Conservation (phyloP, 1,140 invertebrate species). For the Drosophila lacertosa region DNA sequence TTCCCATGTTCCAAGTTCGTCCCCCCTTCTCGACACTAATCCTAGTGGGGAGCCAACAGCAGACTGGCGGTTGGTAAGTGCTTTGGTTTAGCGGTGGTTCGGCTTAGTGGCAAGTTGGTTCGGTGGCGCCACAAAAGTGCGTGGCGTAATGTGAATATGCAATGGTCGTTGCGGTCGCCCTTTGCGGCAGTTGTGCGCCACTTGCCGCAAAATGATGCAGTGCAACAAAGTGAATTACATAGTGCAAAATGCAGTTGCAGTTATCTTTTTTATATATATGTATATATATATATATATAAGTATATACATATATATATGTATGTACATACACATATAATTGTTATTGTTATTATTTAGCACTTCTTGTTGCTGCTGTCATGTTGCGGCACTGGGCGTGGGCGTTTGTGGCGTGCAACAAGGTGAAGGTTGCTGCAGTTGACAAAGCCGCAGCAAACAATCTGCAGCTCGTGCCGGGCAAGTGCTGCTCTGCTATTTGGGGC, state of each 20-base stretch:
- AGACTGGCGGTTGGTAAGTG: neutral
- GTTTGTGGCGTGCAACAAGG: conserved; percentile 64
- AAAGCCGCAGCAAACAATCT: conserved; percentile 61
- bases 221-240: conserved; percentile 33
- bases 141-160: conserved; percentile 73
- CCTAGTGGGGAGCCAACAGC: conserved; percentile 6
- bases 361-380: conserved; percentile 9
- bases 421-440: conserved; percentile 77
- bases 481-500: conserved; percentile 33
- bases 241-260: conserved; percentile 30
- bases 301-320: too few relatives aligned
- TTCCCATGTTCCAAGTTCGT: too few relatives aligned
- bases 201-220: conserved; percentile 17
- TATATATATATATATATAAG: neutral
- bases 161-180: conserved; percentile 53
- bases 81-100: conserved; percentile 1
- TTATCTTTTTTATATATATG: neutral
- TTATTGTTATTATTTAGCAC: conserved; percentile 30
- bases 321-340: conserved; percentile 47
- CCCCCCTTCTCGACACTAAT: too few relatives aligned
- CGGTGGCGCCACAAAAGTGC: conserved; percentile 48
- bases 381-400: conserved; percentile 21
- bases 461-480: neutral
- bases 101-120: too few relatives aligned
- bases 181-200: conserved; percentile 4